Percentiles rank a stretch among this genome's conserved stretches.
Conservation (phyloP, 35 echinoderm and acorn worm species). For the Ophioderma brevispina region DNA sequence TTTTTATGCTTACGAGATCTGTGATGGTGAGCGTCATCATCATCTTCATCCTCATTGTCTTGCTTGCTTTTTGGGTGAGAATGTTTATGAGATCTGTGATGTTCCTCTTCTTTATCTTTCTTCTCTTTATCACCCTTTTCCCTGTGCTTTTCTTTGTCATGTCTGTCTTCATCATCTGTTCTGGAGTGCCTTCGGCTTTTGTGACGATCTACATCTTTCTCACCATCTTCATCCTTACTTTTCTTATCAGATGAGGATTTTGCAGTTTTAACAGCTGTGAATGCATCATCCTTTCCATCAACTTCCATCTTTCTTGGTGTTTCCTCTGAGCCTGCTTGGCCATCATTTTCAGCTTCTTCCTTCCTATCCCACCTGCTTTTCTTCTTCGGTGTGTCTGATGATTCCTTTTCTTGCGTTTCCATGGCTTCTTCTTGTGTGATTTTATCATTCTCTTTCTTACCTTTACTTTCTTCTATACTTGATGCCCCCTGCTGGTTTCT, state of each 20-base stretch:
- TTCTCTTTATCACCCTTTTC: neutral
- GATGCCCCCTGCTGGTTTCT: too few relatives aligned
- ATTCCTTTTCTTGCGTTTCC: neutral
- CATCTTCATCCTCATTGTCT: too few relatives aligned
- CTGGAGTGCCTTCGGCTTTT: neutral
- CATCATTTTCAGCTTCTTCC: neutral
- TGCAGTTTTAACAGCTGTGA: neutral
- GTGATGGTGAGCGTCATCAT: neutral
- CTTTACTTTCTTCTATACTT: too few relatives aligned
- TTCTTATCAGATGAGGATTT: neutral
- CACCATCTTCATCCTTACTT: neutral
- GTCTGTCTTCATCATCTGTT: neutral
- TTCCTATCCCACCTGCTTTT: neutral
- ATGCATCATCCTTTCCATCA: neutral
- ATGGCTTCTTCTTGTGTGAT: neutral
- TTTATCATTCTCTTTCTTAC: too few relatives aligned
- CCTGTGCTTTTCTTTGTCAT: neutral
- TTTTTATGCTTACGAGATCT: neutral
- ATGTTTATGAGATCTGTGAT: too few relatives aligned
- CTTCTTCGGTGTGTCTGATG: neutral
- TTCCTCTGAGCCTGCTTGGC: neutral
- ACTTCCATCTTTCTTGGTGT: neutral
- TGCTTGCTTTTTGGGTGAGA: too few relatives aligned
- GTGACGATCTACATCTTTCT: neutral
- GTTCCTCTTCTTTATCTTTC: neutral